Evolutionary conservation across 2,113 vertebrate genomes (phyloP).

Genomic region (Phasianus colchicus): DNA sequence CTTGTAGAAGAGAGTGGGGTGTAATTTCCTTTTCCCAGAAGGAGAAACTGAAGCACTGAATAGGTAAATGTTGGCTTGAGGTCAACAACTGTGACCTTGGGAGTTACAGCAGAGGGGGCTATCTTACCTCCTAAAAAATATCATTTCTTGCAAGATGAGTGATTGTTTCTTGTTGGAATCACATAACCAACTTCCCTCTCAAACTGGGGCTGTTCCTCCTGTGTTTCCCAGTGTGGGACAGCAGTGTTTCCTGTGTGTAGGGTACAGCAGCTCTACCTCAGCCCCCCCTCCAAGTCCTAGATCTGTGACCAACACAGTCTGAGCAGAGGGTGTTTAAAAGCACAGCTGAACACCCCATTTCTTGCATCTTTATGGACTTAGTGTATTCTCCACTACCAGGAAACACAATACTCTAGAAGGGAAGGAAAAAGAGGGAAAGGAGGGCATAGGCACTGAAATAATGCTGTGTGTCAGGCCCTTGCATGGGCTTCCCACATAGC

Average conservation of each 20-base stretch:
- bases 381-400: background rate
- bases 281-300: background rate
- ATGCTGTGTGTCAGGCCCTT: background rate
- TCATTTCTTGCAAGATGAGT: background rate
- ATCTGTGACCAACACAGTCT: background rate
- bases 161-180: background rate
- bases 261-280: background rate
- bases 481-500: fast-evolving
- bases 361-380: fast-evolving
- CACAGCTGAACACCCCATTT: background rate
- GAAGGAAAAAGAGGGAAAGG: background rate
- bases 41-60: background rate
- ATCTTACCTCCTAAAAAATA: background rate
- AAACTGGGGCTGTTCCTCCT: background rate
- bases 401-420: background rate
- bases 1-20: background rate
- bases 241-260: background rate
- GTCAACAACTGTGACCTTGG: background rate
- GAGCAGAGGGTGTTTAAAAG: background rate
- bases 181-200: background rate
- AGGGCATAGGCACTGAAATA: background rate
- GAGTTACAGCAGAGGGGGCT: background rate
- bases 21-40: background rate
- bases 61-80: background rate
- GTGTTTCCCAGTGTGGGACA: background rate